phyloP scores from a whole-genome alignment of 1,140 invertebrate species.

The Callitettix versicolor region DNA sequence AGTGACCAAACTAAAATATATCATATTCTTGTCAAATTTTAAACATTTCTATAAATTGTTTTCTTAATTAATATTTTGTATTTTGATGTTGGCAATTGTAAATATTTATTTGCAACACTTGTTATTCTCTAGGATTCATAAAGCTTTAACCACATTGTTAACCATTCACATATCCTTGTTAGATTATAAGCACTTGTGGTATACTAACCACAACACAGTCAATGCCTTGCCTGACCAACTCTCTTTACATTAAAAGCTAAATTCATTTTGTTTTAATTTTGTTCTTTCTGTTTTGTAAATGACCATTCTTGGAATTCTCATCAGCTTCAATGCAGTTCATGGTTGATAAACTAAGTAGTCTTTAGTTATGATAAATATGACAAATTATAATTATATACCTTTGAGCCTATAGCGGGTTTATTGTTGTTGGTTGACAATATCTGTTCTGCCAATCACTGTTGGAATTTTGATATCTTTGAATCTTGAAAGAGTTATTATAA shows the following conservation, averaged over 20 bases:
- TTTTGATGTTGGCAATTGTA: conserved; percentile 16
- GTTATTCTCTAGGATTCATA: conserved; percentile 16
- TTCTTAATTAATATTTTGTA: conserved; percentile 10
- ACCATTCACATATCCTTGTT: conserved; percentile 20
- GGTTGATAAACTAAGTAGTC: too few relatives aligned
- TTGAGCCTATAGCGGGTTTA: too few relatives aligned
- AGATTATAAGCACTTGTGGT: conserved; percentile 13
- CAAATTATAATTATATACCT: too few relatives aligned
- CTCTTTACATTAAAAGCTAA: conserved; percentile 22
- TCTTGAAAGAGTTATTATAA: too few relatives aligned
- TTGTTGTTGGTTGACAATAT: too few relatives aligned
- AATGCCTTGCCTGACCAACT: conserved; percentile 18
- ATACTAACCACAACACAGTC: background rate
- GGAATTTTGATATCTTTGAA: too few relatives aligned
- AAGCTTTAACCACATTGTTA: conserved; percentile 18
- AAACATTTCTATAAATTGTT: conserved; percentile 14
- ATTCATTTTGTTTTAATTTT: conserved; percentile 17
- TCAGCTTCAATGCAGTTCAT: too few relatives aligned
- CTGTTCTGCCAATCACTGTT: too few relatives aligned
- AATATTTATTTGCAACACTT: conserved; percentile 12
- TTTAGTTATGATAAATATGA: too few relatives aligned
- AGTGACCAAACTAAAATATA: conserved; percentile 18
- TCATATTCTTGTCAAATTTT: conserved; percentile 11
- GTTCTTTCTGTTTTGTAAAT: too few relatives aligned
- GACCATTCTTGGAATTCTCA: too few relatives aligned